Conservation (phyloP, 1,140 invertebrate species). For the Liolophura sinensis region DNA sequence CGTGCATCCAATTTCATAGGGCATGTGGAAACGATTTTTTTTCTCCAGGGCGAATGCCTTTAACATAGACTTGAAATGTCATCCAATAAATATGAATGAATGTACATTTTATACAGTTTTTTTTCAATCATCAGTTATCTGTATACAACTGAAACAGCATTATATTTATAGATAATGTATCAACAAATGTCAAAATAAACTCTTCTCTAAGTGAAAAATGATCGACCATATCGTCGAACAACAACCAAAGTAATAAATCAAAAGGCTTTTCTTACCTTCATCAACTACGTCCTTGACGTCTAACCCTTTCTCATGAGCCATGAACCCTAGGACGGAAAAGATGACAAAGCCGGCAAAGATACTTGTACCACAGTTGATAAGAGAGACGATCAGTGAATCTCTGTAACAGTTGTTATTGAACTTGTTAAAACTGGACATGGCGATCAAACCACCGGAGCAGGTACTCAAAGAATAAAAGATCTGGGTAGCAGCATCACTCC, state of each 20-base stretch:
- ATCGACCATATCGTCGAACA: too few relatives aligned
- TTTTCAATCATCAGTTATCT: too few relatives aligned
- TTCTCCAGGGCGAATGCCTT: constrained; percentile 7
- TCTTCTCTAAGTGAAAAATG: too few relatives aligned
- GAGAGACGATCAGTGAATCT: constrained; percentile 90
- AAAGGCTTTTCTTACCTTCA: constrained; percentile 36
- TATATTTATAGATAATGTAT: too few relatives aligned
- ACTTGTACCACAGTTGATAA: constrained; percentile 94
- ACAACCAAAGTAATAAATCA: too few relatives aligned
- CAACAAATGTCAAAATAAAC: too few relatives aligned
- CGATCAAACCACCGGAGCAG: constrained; percentile 92
- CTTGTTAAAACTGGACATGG: constrained; percentile 91
- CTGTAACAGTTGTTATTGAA: constrained; percentile 82
- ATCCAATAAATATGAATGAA: not conserved
- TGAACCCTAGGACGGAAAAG: constrained; percentile 91
- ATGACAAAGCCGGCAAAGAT: constrained; percentile 98
- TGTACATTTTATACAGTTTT: not conserved
- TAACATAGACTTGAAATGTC: not conserved
- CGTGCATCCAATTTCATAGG: constrained; percentile 64
- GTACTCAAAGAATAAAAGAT: constrained; percentile 93
- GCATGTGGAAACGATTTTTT: not conserved
- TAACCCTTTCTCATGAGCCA: constrained; percentile 52
- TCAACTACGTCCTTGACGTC: constrained; percentile 43
- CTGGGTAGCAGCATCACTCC: constrained; percentile 91
- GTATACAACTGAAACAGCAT: too few relatives aligned